These are phyloP conservation scores for Poeciliopsis gracilis DNA, from an alignment of 2,797 vertebrate species.

Conservation along the genomic window DNA sequence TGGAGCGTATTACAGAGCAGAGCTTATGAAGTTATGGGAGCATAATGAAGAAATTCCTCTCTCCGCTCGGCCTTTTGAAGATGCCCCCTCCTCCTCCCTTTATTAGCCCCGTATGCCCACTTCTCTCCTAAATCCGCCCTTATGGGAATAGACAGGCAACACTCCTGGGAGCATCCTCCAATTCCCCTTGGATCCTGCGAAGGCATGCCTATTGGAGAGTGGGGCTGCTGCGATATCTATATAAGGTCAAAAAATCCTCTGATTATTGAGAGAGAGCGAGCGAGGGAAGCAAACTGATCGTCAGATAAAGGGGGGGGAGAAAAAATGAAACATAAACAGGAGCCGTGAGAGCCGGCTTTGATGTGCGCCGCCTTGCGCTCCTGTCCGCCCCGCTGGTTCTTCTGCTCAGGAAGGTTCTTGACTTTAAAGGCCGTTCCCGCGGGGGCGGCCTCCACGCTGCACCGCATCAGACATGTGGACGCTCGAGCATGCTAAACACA, in stretches of 20 bases:
- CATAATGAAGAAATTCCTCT: conserved; percentile 69
- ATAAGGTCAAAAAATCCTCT: conserved; percentile 61
- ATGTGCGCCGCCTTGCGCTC: conserved; percentile 58
- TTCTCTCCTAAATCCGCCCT: conserved; percentile 60
- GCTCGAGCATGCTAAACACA: neutral
- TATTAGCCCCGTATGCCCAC: conserved; percentile 41
- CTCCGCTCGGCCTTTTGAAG: conserved; percentile 47
- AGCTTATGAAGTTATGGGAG: conserved; percentile 56
- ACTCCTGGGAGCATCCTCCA: conserved; percentile 54
- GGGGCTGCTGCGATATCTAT: conserved; percentile 53
- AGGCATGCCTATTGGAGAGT: conserved; percentile 22
- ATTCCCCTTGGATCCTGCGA: conserved; percentile 48
- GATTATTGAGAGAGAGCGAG: conserved; percentile 33
- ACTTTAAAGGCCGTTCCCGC: conserved; percentile 16
- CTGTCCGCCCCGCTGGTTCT: conserved; percentile 11
- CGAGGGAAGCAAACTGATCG: conserved; percentile 39
- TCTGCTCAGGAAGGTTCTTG: conserved; percentile 10
- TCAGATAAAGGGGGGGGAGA: conserved; percentile 54
- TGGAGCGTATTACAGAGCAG: conserved; percentile 29
- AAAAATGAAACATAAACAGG: conserved; percentile 73
- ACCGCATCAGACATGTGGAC: neutral
- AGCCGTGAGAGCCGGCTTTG: conserved; percentile 55
- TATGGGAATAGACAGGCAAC: conserved; percentile 60
- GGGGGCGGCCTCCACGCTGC: conserved; percentile 20
- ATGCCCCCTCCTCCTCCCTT: conserved; percentile 46